phyloP scores from a whole-genome alignment of 2,113 vertebrate species.

The Lagopus leucura region DNA sequence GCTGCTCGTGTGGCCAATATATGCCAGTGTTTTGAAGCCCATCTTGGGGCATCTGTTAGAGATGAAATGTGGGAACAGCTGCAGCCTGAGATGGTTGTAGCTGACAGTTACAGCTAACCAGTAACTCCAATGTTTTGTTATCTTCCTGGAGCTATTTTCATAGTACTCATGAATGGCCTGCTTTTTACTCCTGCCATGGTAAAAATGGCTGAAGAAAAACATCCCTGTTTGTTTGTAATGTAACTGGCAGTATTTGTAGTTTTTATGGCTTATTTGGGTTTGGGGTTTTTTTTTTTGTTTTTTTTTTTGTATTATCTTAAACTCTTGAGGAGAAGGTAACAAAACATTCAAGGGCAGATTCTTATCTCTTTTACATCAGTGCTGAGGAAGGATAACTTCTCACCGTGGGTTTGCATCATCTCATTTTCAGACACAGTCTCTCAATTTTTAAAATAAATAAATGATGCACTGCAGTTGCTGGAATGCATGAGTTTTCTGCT shows the following conservation, averaged over 20 bases:
- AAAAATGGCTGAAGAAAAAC: conserved; percentile 54
- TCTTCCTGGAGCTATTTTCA: conserved; percentile 43
- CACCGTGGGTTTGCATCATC: neutral
- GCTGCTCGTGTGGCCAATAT: neutral
- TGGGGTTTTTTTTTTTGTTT: neutral
- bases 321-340: conserved; percentile 33
- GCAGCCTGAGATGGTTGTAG: neutral
- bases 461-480: neutral
- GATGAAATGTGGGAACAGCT: neutral
- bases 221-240: conserved; percentile 56
- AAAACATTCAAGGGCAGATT: conserved; percentile 4
- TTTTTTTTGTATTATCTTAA: neutral
- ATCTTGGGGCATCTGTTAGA: neutral
- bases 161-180: neutral
- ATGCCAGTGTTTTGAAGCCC: neutral
- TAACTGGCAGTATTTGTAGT: conserved; percentile 48
- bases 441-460: neutral
- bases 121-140: conserved; percentile 27
- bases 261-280: neutral
- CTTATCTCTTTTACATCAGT: conserved; percentile 3
- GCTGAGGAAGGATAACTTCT: neutral
- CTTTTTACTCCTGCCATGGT: neutral
- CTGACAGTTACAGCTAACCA: conserved; percentile 4
- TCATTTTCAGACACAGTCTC: neutral
- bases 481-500: neutral